These are phyloP conservation scores for Ornithorhynchus anatinus DNA, from an alignment of 2,113 vertebrate genomes.

Conservation along the genomic window DNA sequence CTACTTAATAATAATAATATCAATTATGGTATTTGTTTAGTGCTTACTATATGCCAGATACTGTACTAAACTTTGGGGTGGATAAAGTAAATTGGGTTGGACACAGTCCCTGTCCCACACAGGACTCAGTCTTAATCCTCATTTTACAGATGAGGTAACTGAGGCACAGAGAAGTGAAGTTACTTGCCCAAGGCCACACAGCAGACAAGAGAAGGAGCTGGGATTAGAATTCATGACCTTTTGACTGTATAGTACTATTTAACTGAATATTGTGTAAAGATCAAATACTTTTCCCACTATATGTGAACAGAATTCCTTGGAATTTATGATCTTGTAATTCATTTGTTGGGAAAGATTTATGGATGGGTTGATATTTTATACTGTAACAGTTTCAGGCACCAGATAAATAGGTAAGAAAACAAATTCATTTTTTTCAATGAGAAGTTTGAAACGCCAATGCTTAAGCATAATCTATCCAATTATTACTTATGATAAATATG, in stretches of 20 bases:
- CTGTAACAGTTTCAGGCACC: not conserved
- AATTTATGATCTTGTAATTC: not conserved
- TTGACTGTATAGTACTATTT: not conserved
- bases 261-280: not conserved
- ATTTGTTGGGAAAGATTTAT: not conserved
- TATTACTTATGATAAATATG: conserved; percentile 26
- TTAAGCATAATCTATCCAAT: not conserved
- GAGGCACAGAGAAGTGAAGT: too few relatives aligned
- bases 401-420: not conserved
- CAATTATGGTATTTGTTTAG: too few relatives aligned
- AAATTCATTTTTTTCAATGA: conserved; percentile 2
- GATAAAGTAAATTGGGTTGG: too few relatives aligned
- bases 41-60: too few relatives aligned
- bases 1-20: too few relatives aligned
- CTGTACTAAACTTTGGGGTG: too few relatives aligned
- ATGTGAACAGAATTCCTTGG: not conserved
- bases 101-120: too few relatives aligned
- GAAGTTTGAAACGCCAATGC: not conserved
- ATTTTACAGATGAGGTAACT: too few relatives aligned
- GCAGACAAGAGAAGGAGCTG: too few relatives aligned
- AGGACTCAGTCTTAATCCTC: too few relatives aligned
- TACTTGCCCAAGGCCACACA: too few relatives aligned
- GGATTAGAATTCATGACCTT: too few relatives aligned
- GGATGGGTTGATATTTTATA: not conserved
- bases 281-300: not conserved